These are phyloP conservation scores for Ficedula albicollis DNA, from an alignment of 2,797 vertebrate species.

Conservation along the genomic window DNA sequence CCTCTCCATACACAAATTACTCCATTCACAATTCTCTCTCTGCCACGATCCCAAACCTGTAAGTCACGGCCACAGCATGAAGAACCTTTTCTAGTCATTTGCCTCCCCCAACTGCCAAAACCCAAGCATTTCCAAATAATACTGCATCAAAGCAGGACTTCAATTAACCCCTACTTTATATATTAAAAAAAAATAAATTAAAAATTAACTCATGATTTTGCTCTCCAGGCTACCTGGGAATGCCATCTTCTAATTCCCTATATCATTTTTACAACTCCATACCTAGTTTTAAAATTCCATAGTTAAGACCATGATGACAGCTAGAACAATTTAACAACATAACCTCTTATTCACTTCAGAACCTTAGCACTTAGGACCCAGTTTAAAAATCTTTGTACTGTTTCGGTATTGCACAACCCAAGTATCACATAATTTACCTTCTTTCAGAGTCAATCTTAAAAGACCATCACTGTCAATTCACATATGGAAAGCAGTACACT, in stretches of 20 bases:
- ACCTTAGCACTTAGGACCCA: neutral
- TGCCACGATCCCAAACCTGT: neutral
- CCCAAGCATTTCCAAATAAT: neutral
- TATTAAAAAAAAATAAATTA: no score
- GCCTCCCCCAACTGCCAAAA: neutral
- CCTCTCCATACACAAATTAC: neutral
- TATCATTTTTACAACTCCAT: neutral
- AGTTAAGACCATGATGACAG: neutral
- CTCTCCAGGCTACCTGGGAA: neutral
- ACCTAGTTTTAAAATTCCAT: neutral
- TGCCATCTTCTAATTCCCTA: neutral
- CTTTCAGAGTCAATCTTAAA: neutral
- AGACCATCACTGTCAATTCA: neutral
- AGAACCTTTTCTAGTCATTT: neutral
- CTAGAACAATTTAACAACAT: neutral
- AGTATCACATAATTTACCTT: fast-evolving
- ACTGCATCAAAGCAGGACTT: neutral
- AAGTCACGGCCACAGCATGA: neutral
- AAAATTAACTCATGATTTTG: neutral
- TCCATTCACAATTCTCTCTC: neutral
- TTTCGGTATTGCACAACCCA: neutral
- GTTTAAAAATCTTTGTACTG: neutral
- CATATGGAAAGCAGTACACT: neutral
- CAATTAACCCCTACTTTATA: neutral
- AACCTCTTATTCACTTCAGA: neutral